Conservation (phyloP, 2,797 vertebrate species). For the Myotis findleyi region DNA sequence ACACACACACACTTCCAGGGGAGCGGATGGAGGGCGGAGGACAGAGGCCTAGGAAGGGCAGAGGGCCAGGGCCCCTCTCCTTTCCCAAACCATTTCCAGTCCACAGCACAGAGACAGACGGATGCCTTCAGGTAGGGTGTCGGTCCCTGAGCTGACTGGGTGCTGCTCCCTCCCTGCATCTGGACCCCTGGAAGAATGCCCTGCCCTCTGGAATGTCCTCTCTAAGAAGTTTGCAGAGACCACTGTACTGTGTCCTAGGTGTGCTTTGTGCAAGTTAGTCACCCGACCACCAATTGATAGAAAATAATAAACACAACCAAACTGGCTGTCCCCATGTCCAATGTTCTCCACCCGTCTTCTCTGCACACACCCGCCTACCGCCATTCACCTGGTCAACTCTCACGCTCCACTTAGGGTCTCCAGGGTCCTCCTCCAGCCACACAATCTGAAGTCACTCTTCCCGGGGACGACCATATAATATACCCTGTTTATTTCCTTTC, state of each 20-base stretch:
- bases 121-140: not conserved
- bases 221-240: not conserved
- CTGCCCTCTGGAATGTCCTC: not conserved
- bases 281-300: not conserved
- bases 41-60: not conserved
- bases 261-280: not conserved
- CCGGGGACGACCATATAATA: accelerated
- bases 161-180: not conserved
- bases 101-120: accelerated
- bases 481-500: not conserved
- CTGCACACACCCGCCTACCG: too few relatives aligned
- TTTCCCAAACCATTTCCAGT: not conserved
- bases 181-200: not conserved
- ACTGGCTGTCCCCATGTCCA: not conserved
- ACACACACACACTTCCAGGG: not conserved
- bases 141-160: not conserved
- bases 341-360: not conserved
- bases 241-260: not conserved
- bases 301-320: not conserved
- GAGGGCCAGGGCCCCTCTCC: accelerated
- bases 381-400: not conserved
- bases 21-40: too few relatives aligned
- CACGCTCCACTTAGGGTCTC: not conserved
- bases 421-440: accelerated
- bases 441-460: not conserved